A percentile compares a stretch with the other conserved stretches of the same genome.
Evolutionary conservation across 2,113 vertebrate species (phyloP).

Genomic region (Podiceps cristatus): DNA sequence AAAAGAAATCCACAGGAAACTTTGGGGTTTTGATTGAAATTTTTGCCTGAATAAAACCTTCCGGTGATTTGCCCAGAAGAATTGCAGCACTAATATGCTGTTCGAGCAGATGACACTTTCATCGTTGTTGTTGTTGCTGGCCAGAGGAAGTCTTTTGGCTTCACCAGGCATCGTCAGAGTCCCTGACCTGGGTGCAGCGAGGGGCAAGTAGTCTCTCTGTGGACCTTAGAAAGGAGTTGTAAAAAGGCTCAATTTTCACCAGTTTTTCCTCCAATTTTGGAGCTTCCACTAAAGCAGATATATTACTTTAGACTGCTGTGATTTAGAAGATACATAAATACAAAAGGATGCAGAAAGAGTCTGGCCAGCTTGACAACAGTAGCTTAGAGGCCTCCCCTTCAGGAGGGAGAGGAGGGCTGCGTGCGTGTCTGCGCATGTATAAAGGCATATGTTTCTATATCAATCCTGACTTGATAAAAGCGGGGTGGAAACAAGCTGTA

Average conservation of each 20-base stretch:
- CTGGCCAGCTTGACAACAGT: background rate
- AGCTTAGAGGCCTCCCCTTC: background rate
- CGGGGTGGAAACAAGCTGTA: background rate
- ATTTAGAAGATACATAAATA: background rate
- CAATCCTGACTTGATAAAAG: background rate
- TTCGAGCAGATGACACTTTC: background rate
- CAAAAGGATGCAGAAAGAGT: background rate
- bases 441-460: background rate
- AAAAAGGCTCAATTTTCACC: background rate
- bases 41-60: background rate
- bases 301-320: background rate
- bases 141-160: background rate
- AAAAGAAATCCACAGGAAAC: constrained; percentile 32
- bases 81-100: background rate
- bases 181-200: background rate
- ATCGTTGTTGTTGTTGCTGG: background rate
- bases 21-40: constrained; percentile 9
- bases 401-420: background rate
- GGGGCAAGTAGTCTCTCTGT: background rate
- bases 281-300: background rate
- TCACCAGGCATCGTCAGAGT: background rate
- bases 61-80: background rate
- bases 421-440: fast-evolving
- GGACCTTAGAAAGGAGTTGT: background rate
- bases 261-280: background rate